Conservation (phyloP, 2,797 vertebrate genomes). For the Leuciscus waleckii region DNA sequence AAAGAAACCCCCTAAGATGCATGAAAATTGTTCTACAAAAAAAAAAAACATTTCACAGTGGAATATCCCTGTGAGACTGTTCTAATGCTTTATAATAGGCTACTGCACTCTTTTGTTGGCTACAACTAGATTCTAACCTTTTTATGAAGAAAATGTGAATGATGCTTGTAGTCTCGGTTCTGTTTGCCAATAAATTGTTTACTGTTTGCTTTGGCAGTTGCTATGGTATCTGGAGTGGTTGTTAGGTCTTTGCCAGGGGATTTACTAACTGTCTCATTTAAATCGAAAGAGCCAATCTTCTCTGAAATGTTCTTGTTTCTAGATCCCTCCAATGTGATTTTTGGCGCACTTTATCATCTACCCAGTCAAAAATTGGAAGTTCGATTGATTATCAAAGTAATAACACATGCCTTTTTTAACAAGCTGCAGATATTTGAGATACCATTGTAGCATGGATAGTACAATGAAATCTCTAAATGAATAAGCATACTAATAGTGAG, state of each 20-base stretch:
- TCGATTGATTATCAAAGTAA: not conserved
- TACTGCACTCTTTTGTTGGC: not conserved
- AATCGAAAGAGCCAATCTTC: not conserved
- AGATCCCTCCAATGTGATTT: not conserved
- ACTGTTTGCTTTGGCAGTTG: not conserved
- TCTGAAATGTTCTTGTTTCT: not conserved
- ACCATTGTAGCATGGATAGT: not conserved
- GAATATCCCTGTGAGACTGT: not conserved
- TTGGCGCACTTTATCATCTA: not conserved
- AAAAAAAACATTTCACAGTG: not conserved
- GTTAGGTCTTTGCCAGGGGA: not conserved
- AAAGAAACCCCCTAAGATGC: constrained; percentile 7
- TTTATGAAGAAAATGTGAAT: not conserved
- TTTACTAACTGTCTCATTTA: not conserved
- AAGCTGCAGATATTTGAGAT: not conserved
- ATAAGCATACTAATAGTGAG: not conserved
- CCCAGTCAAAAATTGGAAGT: not conserved
- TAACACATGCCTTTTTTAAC: not conserved
- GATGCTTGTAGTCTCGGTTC: not conserved
- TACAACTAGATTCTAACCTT: not conserved
- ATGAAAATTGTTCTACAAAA: constrained; percentile 10
- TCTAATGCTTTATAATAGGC: not conserved
- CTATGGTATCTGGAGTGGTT: not conserved
- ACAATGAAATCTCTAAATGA: not conserved
- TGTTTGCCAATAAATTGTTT: not conserved